phyloP scores from a whole-genome alignment of 2,888 invertebrate genomes.

The Margaritifera margaritifera region DNA sequence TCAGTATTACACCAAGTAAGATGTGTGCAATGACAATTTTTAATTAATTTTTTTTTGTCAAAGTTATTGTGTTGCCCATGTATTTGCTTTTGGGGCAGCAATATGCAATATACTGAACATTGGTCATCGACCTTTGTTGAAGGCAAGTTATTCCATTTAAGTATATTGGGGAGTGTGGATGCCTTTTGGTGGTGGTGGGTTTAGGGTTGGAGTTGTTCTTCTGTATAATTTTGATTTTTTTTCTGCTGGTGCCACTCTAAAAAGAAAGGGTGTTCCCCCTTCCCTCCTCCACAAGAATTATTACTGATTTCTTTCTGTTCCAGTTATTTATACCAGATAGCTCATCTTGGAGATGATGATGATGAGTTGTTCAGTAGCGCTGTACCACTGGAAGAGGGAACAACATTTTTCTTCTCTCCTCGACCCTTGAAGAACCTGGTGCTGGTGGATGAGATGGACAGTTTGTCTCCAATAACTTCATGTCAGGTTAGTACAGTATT shows the following conservation, averaged over 20 bases:
- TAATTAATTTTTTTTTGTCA: no score
- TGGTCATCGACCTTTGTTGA: no score
- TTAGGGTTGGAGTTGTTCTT: no score
- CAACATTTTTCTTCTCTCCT: conserved; percentile 99
- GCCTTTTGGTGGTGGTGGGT: no score
- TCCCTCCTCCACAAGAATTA: not conserved
- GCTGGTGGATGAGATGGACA: conserved; percentile 96
- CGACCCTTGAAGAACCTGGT: conserved; percentile 94
- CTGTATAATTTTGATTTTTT: no score
- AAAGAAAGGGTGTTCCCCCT: not conserved
- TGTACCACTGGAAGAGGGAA: conserved; percentile 98
- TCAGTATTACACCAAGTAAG: no score
- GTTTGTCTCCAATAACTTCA: conserved; percentile 90
- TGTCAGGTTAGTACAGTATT: conserved; percentile 78
- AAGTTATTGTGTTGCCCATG: no score
- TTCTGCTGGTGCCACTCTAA: not conserved
- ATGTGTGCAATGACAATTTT: no score
- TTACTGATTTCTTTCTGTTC: conserved; percentile 49
- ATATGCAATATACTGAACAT: no score
- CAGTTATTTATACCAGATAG: conserved; percentile 98
- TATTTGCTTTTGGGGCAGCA: no score
- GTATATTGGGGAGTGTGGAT: no score
- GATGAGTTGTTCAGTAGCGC: conserved; percentile 99
- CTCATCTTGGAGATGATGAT: conserved; percentile 99
- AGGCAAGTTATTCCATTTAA: no score